Evolutionary conservation across 2,797 vertebrate species (phyloP).

Genomic region (Sebastes taczanowskii): DNA sequence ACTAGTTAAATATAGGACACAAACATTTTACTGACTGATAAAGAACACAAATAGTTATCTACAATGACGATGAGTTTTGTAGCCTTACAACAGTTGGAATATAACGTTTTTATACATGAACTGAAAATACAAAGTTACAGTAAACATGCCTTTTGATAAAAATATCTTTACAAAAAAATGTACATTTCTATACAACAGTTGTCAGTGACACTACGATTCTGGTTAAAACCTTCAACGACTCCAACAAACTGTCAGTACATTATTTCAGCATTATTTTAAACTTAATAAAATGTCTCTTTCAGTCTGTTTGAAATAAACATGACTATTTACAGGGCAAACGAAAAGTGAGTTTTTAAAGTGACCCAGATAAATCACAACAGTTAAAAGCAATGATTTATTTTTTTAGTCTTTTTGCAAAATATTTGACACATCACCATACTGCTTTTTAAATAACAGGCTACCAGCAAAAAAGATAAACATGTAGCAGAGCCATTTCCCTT

Average conservation of each 20-base stretch:
- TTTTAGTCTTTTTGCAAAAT: slow-evolving; percentile 44
- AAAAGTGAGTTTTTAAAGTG: slow-evolving; percentile 35
- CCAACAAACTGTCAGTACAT: slow-evolving; percentile 59
- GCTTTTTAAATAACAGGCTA: slow-evolving; percentile 66
- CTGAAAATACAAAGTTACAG: slow-evolving; percentile 82
- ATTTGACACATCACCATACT: slow-evolving; percentile 68
- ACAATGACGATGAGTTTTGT: slow-evolving; percentile 67
- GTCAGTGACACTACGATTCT: slow-evolving; percentile 60
- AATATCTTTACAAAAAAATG: slow-evolving; percentile 87
- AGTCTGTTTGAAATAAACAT: slow-evolving; percentile 49
- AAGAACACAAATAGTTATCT: slow-evolving; percentile 68
- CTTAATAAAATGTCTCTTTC: slow-evolving; percentile 11
- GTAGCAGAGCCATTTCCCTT: slow-evolving; percentile 65
- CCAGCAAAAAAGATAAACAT: slow-evolving; percentile 65
- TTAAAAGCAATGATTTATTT: slow-evolving; percentile 52
- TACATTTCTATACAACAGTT: slow-evolving; percentile 85
- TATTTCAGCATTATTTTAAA: slow-evolving; percentile 26
- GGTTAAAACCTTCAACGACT: slow-evolving; percentile 45
- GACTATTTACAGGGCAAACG: slow-evolving; percentile 62
- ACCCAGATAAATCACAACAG: slow-evolving; percentile 60
- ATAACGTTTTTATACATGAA: slow-evolving; percentile 61
- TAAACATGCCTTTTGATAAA: slow-evolving; percentile 85
- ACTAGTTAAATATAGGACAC: slow-evolving; percentile 64
- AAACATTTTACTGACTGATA: slow-evolving; percentile 68
- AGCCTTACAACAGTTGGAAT: slow-evolving; percentile 75